Conservation (phyloP, 2,888 invertebrate genomes). For the Acanthopleura granulata region DNA sequence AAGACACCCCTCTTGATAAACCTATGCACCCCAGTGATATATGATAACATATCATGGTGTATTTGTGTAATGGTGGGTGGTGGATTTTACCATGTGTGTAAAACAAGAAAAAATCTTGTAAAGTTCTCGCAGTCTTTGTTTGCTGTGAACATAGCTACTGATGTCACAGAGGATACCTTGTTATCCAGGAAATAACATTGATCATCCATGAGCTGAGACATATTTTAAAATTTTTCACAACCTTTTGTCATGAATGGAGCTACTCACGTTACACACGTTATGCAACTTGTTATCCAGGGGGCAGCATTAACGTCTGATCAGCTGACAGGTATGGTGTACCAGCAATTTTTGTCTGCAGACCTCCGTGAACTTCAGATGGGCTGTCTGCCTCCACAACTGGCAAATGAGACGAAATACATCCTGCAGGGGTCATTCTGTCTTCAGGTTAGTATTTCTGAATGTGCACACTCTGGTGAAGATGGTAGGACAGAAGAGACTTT, state of each 20-base stretch:
- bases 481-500: too few relatives aligned
- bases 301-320: conserved; percentile 33
- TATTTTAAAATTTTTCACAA: conserved; percentile 20
- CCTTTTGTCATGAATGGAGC: background rate
- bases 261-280: background rate
- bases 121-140: too few relatives aligned
- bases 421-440: conserved; percentile 54
- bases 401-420: conserved; percentile 36
- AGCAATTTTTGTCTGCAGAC: conserved; percentile 65
- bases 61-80: too few relatives aligned
- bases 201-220: conserved; percentile 41
- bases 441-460: conserved; percentile 47
- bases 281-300: conserved; percentile 30
- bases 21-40: too few relatives aligned
- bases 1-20: too few relatives aligned
- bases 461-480: too few relatives aligned
- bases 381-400: conserved; percentile 50
- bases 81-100: too few relatives aligned
- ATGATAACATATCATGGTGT: too few relatives aligned
- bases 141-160: background rate
- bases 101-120: too few relatives aligned
- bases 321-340: conserved; percentile 55
- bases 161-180: background rate
- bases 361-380: conserved; percentile 54
- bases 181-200: conserved; percentile 31